phyloP scores from a whole-genome alignment of 2,797 vertebrate species.

The Sebastes diploproa region DNA sequence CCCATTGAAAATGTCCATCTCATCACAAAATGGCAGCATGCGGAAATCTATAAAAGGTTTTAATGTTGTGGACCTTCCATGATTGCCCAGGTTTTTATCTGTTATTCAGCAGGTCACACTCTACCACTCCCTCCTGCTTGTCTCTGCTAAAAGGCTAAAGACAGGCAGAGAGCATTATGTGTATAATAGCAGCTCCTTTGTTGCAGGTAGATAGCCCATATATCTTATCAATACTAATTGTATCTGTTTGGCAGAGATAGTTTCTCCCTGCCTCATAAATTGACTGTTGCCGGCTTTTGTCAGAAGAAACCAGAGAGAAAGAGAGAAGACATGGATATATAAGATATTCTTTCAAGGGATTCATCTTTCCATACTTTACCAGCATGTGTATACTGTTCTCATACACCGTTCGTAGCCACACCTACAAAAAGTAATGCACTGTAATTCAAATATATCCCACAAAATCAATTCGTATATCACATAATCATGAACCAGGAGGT shows the following conservation, averaged over 20 bases:
- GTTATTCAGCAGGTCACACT: slow-evolving; percentile 75
- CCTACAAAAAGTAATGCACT: no score
- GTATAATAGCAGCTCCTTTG: slow-evolving; percentile 57
- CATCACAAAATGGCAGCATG: slow-evolving; percentile 72
- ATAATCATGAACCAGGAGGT: no score
- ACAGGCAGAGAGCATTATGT: slow-evolving; percentile 53
- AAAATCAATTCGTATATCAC: no score
- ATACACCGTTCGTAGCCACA: no score
- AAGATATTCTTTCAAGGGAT: not conserved
- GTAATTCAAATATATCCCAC: no score
- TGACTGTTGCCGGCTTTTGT: slow-evolving; percentile 30
- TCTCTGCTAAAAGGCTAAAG: slow-evolving; percentile 55
- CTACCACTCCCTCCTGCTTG: slow-evolving; percentile 36
- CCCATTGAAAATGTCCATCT: slow-evolving; percentile 74
- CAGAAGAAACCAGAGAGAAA: not conserved
- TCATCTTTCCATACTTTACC: not conserved
- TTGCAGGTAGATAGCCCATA: slow-evolving; percentile 60
- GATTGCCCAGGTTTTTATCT: slow-evolving; percentile 79
- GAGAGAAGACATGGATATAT: not conserved
- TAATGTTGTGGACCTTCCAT: slow-evolving; percentile 73
- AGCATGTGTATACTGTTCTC: no score
- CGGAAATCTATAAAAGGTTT: slow-evolving; percentile 80
- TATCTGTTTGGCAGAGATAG: slow-evolving; percentile 69
- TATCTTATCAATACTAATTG: slow-evolving; percentile 80
- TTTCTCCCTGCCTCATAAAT: slow-evolving; percentile 57